These are phyloP conservation scores for Pycnomerus fuliginosus DNA, from an alignment of 2,888 invertebrate species.

Conservation along the genomic window DNA sequence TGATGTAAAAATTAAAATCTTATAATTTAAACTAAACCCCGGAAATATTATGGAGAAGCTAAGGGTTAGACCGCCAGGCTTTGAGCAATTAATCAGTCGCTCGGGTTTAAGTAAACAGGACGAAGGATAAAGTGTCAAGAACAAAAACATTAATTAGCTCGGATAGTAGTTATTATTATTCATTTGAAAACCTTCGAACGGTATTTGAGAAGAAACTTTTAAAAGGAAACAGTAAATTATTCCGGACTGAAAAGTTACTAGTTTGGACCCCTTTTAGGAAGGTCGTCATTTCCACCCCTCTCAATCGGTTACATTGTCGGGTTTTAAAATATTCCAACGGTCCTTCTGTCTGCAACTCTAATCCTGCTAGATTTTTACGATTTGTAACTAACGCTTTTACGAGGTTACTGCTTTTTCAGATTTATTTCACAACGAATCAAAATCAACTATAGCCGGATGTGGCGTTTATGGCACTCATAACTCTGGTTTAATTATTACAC, in stretches of 20 bases:
- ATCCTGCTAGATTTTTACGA: conserved; percentile 1
- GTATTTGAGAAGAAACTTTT: conserved; percentile 1
- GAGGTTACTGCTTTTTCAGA: conserved; percentile 1
- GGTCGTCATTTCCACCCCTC: conserved; percentile 8
- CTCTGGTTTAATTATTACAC: too few relatives aligned
- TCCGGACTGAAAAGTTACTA: conserved; percentile 12
- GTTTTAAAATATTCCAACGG: conserved; percentile 4
- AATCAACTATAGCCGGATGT: conserved; percentile 7
- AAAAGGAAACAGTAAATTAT: conserved; percentile 4
- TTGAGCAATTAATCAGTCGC: conserved; percentile 22
- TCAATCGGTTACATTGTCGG: conserved; percentile 5
- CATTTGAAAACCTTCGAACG: background rate
- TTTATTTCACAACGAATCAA: conserved; percentile 7
- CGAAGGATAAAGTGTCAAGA: conserved; percentile 20
- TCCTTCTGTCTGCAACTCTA: background rate
- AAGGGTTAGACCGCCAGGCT: too few relatives aligned
- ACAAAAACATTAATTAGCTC: conserved; percentile 22
- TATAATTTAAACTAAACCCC: too few relatives aligned
- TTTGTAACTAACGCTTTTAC: conserved; percentile 2
- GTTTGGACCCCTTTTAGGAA: conserved; percentile 15
- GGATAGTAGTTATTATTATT: background rate
- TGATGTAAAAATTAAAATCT: too few relatives aligned
- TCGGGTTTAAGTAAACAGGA: conserved; percentile 20
- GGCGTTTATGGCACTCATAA: conserved; percentile 5
- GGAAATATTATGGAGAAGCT: too few relatives aligned